Conservation (phyloP, 2,888 invertebrate genomes). For the Diarsia mendica region DNA sequence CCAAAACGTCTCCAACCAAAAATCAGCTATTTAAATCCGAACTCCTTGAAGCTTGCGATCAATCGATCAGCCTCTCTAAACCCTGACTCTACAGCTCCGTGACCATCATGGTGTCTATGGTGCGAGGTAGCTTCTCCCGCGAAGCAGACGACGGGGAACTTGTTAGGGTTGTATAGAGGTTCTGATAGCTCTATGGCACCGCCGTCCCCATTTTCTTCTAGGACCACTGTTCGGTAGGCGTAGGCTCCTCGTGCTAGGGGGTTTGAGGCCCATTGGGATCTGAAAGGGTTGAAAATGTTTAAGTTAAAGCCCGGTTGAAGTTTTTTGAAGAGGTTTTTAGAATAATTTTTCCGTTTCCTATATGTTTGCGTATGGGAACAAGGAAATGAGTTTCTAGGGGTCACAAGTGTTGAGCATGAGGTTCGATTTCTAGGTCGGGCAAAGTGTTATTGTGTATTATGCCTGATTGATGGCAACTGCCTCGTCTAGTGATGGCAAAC, state of each 20-base stretch:
- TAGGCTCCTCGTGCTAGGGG: conserved; percentile 92
- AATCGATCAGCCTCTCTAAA: conserved; percentile 93
- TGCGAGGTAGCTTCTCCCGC: conserved; percentile 93
- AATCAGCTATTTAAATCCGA: conserved; percentile 41
- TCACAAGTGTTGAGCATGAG: too few species aligned
- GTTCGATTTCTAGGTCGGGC: too few species aligned
- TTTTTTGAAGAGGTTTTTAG: background rate
- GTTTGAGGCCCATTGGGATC: conserved; percentile 92
- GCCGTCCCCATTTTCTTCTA: conserved; percentile 88
- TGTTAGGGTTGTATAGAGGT: conserved; percentile 83
- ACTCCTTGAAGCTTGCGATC: conserved; percentile 74
- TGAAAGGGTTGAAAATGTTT: conserved; percentile 68
- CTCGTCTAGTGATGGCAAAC: too few species aligned
- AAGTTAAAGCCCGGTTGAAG: background rate
- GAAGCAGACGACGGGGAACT: conserved; percentile 90
- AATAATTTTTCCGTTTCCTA: background rate
- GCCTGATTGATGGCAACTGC: too few species aligned
- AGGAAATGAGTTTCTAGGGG: too few species aligned
- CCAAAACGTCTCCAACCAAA: background rate
- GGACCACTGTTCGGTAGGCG: conserved; percentile 90
- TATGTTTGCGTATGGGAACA: too few species aligned
- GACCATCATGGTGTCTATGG: conserved; percentile 91
- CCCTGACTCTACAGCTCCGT: conserved; percentile 94
- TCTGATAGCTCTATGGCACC: conserved; percentile 89
- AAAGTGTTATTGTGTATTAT: too few species aligned